These are phyloP conservation scores for Heliocidaris tuberculata DNA, from an alignment of 35 echinoderm and acorn worm genomes.

Conservation along the genomic window DNA sequence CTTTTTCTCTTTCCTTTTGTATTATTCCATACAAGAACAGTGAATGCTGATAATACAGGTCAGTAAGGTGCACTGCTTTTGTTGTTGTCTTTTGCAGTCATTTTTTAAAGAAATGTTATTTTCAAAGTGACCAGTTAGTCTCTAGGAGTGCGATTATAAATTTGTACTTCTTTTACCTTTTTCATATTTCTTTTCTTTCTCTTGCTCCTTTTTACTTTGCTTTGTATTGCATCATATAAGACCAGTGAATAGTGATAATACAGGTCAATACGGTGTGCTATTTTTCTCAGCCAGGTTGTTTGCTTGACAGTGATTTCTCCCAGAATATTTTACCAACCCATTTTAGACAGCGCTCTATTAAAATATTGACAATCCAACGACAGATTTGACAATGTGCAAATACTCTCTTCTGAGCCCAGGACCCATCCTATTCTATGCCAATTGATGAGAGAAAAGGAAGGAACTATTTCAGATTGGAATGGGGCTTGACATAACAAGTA, in stretches of 20 bases:
- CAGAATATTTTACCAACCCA: background rate
- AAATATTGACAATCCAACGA: background rate
- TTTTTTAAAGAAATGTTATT: too few species aligned
- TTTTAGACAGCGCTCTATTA: background rate
- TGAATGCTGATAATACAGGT: too few species aligned
- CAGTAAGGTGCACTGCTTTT: too few species aligned
- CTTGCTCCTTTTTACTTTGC: background rate
- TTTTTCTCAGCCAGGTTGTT: background rate
- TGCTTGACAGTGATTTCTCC: background rate
- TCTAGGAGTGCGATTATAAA: too few species aligned
- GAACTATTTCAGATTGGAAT: background rate
- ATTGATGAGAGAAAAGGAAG: background rate
- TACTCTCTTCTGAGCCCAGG: background rate
- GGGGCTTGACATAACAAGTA: conserved; percentile 34
- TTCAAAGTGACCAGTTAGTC: too few species aligned
- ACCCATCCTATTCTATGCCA: background rate
- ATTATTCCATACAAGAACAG: too few species aligned
- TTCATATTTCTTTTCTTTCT: background rate
- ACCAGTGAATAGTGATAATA: background rate
- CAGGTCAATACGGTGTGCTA: background rate
- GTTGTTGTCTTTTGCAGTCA: too few species aligned
- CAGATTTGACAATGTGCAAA: background rate
- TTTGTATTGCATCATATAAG: background rate
- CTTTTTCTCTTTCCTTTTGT: too few species aligned
- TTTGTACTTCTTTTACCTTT: too few species aligned